Percentiles rank a stretch among this genome's conserved stretches.
Conservation (phyloP, 2,888 invertebrate genomes). For the Lasioglossum zephyrum region DNA sequence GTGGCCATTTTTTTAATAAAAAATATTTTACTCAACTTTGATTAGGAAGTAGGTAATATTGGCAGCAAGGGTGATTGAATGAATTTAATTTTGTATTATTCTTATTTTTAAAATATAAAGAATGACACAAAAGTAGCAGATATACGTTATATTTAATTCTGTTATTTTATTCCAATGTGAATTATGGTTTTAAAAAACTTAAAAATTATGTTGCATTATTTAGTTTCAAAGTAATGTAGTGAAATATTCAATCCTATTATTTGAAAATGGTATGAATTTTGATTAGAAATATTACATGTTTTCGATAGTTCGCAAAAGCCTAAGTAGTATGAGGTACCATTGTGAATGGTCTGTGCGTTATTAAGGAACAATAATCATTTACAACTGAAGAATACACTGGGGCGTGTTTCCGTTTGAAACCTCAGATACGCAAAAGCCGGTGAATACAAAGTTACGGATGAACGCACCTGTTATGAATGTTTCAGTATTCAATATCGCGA, state of each 20-base stretch:
- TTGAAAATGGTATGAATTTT: not conserved
- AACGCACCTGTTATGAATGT: constrained; percentile 73
- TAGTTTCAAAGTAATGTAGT: not conserved
- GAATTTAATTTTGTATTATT: too few species aligned
- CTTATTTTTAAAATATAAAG: too few species aligned
- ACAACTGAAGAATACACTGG: constrained; percentile 35
- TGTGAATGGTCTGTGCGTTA: not conserved
- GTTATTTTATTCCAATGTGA: not conserved
- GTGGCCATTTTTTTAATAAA: not conserved
- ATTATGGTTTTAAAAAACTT: not conserved
- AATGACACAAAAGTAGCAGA: too few species aligned
- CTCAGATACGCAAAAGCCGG: constrained; percentile 58
- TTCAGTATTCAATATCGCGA: constrained; percentile 72
- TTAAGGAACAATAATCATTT: constrained; percentile 27
- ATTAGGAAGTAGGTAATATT: too few species aligned
- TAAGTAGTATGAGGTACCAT: not conserved
- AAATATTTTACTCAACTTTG: too few species aligned
- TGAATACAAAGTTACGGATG: constrained; percentile 66
- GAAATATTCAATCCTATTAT: not conserved
- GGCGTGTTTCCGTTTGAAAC: constrained; percentile 66
- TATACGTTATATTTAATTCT: too few species aligned
- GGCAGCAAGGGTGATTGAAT: too few species aligned
- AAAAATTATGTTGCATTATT: too few species aligned
- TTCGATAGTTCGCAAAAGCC: not conserved
- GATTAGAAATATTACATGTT: not conserved